These are phyloP conservation scores for Coluber constrictor DNA, from an alignment of 2,797 vertebrate genomes.

Conservation along the genomic window DNA sequence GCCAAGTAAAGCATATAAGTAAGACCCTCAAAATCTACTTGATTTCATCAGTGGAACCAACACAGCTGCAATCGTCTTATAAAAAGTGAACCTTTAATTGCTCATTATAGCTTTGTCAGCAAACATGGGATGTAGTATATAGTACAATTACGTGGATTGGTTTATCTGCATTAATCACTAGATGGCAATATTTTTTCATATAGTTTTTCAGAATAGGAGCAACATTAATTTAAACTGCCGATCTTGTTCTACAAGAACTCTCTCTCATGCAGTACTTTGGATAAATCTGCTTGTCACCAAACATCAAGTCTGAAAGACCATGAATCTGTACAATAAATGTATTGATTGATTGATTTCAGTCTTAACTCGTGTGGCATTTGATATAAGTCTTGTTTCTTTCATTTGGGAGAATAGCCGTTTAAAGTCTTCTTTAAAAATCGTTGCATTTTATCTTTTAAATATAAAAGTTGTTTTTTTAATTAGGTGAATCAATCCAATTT, in stretches of 20 bases:
- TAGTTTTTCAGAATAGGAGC: not conserved
- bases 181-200: not conserved
- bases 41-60: not conserved
- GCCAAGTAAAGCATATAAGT: constrained; percentile 94
- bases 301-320: not conserved
- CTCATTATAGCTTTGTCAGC: not conserved
- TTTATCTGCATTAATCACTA: not conserved
- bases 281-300: not conserved
- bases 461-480: not conserved
- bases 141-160: not conserved
- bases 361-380: not conserved
- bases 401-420: not conserved
- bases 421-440: not conserved
- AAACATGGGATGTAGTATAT: not conserved
- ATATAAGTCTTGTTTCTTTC: not conserved
- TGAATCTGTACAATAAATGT: not conserved
- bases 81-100: not conserved
- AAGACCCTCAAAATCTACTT: constrained; percentile 33
- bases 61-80: not conserved
- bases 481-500: not conserved
- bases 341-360: not conserved
- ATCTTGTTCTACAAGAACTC: not conserved
- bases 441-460: not conserved
- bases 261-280: not conserved
- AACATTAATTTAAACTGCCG: not conserved